Percentiles rank a stretch among this genome's conserved stretches.
Evolutionary conservation across 1,140 invertebrate species (phyloP).

Genomic region (Trichonephila clavata): DNA sequence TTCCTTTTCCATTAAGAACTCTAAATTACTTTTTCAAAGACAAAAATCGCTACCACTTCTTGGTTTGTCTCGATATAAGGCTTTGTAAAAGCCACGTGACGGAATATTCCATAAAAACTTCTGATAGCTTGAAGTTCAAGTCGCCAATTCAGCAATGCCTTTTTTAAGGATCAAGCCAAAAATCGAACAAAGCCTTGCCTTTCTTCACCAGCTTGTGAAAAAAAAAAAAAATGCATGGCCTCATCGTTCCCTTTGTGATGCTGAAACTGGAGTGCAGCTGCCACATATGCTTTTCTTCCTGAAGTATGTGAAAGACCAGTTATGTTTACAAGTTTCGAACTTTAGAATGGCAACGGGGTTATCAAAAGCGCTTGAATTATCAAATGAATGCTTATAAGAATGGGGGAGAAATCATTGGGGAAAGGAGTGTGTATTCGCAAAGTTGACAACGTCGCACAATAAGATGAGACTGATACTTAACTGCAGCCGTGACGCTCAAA

Average conservation of each 20-base stretch:
- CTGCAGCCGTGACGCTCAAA: conserved; percentile 37
- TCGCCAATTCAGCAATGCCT: background rate
- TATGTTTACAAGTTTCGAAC: conserved; percentile 66
- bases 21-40: too few species aligned
- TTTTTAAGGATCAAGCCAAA: background rate
- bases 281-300: background rate
- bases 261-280: conserved; percentile 63
- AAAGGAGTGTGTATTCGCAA: conserved; percentile 42
- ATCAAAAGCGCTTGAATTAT: background rate
- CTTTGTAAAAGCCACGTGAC: background rate
- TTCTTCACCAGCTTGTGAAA: background rate
- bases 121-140: background rate
- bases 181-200: background rate
- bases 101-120: background rate
- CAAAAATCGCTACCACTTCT: too few species aligned
- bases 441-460: conserved; percentile 61
- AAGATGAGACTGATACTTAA: conserved; percentile 56
- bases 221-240: background rate
- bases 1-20: too few species aligned
- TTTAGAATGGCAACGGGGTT: conserved; percentile 28
- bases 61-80: too few species aligned
- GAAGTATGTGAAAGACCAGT: conserved; percentile 44
- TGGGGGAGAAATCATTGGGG: background rate
- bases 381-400: conserved; percentile 1
- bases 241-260: conserved; percentile 2